phyloP scores from a whole-genome alignment of 2,888 invertebrate genomes.

The Asteroscopus sphinx region DNA sequence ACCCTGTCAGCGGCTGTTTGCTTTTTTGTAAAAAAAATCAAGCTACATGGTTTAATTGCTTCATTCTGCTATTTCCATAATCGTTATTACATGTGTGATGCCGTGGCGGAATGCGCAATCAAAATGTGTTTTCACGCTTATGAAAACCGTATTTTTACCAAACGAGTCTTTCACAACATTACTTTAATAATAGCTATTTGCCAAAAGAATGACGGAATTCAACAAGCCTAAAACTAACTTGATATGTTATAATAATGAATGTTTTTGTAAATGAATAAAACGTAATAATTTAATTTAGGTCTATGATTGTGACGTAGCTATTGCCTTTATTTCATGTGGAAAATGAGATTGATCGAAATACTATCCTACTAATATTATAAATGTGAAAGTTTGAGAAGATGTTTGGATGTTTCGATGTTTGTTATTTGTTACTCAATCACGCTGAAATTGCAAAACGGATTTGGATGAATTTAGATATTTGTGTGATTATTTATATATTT shows the following conservation, averaged over 20 bases:
- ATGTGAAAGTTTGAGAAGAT: no score
- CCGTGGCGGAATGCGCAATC: slow-evolving; percentile 37
- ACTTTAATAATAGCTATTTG: slow-evolving; percentile 17
- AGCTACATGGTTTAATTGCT: slow-evolving; percentile 62
- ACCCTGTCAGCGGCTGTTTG: slow-evolving; percentile 39
- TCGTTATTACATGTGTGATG: slow-evolving; percentile 57
- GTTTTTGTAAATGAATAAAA: neutral
- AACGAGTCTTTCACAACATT: slow-evolving; percentile 21
- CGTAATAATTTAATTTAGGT: neutral
- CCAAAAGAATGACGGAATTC: slow-evolving; percentile 23
- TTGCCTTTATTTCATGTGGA: neutral
- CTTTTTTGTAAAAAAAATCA: slow-evolving; percentile 64
- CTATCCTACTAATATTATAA: slow-evolving; percentile 2
- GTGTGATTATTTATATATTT: no score
- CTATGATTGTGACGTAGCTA: no score
- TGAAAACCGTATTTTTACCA: slow-evolving; percentile 45
- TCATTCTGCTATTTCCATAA: slow-evolving; percentile 66
- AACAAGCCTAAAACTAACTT: slow-evolving; percentile 4
- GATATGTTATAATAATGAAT: neutral
- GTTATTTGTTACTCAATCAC: no score
- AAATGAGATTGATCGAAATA: neutral
- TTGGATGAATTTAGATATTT: no score
- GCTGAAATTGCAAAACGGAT: no score
- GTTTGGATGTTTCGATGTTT: no score
- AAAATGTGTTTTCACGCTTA: slow-evolving; percentile 44